Base-by-base conservation (phyloP, 35 echinoderm and acorn worm species). In the Apostichopus parvimensis region DNA sequence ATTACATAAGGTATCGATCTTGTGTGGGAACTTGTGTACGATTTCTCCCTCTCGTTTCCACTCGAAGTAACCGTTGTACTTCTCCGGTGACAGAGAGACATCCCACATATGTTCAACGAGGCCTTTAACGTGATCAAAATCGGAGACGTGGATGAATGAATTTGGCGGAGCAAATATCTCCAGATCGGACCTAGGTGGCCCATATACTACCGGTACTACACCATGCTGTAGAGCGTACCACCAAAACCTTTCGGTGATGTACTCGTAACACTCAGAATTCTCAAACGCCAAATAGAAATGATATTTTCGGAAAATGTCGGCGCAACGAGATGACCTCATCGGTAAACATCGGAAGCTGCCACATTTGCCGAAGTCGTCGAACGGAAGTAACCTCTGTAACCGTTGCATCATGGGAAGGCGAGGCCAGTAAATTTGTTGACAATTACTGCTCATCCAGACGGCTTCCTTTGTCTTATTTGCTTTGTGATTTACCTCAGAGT, bases 171-270 rank as follows among this genome's bases (percentile, higher is more conserved):
- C 88, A 14, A 94, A 62, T 21, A 79, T 77, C 53, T 88, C 92
- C 18, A 92, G 92, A 57, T 96, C 84, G 6, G 34, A 75, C 21
- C 77, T 79, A 11, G 89, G 83, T 53, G 95, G 92, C 12, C 95
- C 95, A 54, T 94, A 96, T 1, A 96, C 95, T 54, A 96, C 90
- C 4, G 95, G 95, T 56, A 96, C 76, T 23, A 94, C 75, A 57
- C 78, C 90, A 45, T 96, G 77, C 6, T 23, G 24, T 7, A 96
- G 58, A 21, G 80, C 68, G 55, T 91, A 90, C 53, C 70, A 71
- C 92, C 92, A 96, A 24, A 96, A 89, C 56, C 87, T 94, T 23
- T 96, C 95, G 4, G 95, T 94, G 22, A 94, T 96, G 79, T 96
- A 96, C 76, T 96, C 95, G 14, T 71, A 89, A 55, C 95, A 96